These are phyloP conservation scores for Takifugu rubripes DNA, from an alignment of 2,797 vertebrate genomes.

Conservation along the genomic window DNA sequence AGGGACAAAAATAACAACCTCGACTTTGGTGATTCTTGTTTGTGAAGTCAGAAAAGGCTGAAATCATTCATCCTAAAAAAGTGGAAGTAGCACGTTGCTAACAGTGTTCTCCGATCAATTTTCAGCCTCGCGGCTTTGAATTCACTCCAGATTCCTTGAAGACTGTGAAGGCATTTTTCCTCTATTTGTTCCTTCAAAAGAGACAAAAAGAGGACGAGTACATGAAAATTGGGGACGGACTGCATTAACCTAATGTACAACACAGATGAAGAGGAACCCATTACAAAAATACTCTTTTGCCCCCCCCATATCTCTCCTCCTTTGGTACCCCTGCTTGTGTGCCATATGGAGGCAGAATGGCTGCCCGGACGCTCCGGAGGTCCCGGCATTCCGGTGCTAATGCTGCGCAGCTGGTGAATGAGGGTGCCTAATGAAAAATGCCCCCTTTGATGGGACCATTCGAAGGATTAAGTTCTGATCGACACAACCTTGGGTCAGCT, in stretches of 20 bases:
- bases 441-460: constrained; percentile 74
- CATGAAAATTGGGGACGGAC: constrained; percentile 30
- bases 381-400: constrained; percentile 70
- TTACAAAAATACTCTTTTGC: neutral
- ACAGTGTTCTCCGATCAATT: constrained; percentile 46
- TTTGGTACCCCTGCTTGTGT: constrained; percentile 40
- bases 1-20: constrained; percentile 24
- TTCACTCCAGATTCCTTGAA: constrained; percentile 42
- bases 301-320: constrained; percentile 11
- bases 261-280: constrained; percentile 22
- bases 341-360: constrained; percentile 74
- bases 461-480: constrained; percentile 75
- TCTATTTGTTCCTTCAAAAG: constrained; percentile 22
- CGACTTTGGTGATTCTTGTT: constrained; percentile 42
- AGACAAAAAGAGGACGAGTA: constrained; percentile 10
- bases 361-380: constrained; percentile 61
- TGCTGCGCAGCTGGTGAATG: constrained; percentile 72
- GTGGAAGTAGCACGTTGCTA: constrained; percentile 47
- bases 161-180: constrained; percentile 24
- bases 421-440: constrained; percentile 74
- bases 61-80: constrained; percentile 56
- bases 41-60: constrained; percentile 38
- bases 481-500: constrained; percentile 72
- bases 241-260: constrained; percentile 38
- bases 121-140: constrained; percentile 44